Conservation (phyloP, 64 coral and sea anemone genomes). For the Montipora cactus region DNA sequence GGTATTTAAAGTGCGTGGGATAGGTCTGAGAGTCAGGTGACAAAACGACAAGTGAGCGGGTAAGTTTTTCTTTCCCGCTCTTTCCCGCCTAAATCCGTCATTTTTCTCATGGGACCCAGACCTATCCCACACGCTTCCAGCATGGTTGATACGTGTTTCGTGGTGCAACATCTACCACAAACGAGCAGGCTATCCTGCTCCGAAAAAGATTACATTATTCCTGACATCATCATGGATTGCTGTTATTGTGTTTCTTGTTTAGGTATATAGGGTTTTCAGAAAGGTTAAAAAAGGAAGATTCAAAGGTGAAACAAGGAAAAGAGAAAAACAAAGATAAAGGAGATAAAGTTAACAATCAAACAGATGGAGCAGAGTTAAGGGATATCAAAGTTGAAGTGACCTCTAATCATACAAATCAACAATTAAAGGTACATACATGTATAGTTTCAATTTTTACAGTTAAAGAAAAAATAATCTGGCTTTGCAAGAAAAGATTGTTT, state of each 20-base stretch:
- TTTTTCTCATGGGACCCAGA: too few species aligned
- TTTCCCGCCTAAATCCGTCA: too few species aligned
- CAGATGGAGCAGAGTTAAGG: conserved; percentile 60
- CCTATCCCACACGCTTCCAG: too few species aligned
- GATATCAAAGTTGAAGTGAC: conserved; percentile 79
- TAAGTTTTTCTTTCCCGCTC: too few species aligned
- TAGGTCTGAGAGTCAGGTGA: too few species aligned
- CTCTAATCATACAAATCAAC: conserved; percentile 34
- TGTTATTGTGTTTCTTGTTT: background rate
- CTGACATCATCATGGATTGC: too few species aligned
- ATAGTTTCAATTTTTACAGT: background rate
- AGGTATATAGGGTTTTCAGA: conserved; percentile 83
- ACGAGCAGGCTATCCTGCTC: too few species aligned
- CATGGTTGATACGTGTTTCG: too few species aligned
- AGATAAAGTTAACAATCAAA: background rate
- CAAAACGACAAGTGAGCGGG: too few species aligned
- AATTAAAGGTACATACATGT: background rate
- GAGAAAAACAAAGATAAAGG: conserved; percentile 36
- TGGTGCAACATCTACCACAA: too few species aligned
- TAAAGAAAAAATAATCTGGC: background rate
- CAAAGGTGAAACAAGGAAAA: conserved; percentile 34
- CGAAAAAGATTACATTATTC: too few species aligned
- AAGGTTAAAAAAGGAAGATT: conserved; percentile 35
- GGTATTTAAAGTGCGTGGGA: too few species aligned
- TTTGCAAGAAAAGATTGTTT: background rate